A percentile compares a stretch with the other conserved stretches of the same genome.
phyloP scores from a whole-genome alignment of 2,888 invertebrate species.

The Melipona beecheii region DNA sequence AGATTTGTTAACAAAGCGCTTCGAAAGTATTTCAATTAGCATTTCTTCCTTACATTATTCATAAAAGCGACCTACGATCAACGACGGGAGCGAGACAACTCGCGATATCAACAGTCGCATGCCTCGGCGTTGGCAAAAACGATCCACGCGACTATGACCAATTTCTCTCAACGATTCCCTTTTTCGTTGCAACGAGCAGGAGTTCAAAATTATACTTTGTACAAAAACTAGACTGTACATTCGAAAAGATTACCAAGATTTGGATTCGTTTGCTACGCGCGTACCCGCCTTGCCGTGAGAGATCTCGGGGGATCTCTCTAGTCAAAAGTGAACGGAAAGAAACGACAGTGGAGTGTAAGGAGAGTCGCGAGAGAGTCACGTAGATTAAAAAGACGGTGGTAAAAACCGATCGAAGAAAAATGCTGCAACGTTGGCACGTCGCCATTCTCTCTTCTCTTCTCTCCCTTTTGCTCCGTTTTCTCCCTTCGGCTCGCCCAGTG shows the following conservation, averaged over 20 bases:
- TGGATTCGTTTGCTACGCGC: too few relatives aligned
- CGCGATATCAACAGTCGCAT: neutral
- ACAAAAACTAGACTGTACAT: too few relatives aligned
- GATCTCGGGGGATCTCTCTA: too few relatives aligned
- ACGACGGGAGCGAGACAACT: neutral
- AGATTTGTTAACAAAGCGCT: slow-evolving; percentile 45
- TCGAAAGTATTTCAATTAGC: slow-evolving; percentile 37
- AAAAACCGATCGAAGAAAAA: slow-evolving; percentile 43
- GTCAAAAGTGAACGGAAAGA: neutral
- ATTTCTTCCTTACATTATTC: slow-evolving; percentile 42
- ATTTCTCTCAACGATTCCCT: too few relatives aligned
- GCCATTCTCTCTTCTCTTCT: slow-evolving; percentile 41
- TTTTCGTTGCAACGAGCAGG: too few relatives aligned
- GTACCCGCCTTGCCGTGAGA: too few relatives aligned
- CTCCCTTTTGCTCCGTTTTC: neutral
- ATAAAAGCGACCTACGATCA: slow-evolving; percentile 10
- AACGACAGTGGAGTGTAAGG: neutral
- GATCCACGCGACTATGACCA: too few relatives aligned
- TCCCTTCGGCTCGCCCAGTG: neutral
- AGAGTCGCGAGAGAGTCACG: slow-evolving; percentile 11
- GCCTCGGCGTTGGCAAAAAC: too few relatives aligned
- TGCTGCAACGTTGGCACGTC: slow-evolving; percentile 44
- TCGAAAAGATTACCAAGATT: too few relatives aligned
- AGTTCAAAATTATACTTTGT: too few relatives aligned
- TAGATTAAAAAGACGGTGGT: slow-evolving; percentile 36